Conservation (phyloP, 2,113 vertebrate genomes). For the Antennarius striatus region DNA sequence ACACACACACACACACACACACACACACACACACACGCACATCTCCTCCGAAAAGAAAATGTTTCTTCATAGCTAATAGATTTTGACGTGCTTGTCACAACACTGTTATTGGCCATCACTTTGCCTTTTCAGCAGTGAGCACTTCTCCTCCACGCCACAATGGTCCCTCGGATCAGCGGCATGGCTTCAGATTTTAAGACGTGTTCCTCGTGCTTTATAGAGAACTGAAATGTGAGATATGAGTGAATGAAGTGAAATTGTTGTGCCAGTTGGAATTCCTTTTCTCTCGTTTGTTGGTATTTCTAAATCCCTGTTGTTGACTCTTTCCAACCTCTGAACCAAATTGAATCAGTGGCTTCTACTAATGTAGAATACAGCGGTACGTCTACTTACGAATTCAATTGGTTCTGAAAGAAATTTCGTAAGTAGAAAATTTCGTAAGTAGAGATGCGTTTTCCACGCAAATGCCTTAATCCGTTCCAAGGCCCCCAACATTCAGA, state of each 20-base stretch:
- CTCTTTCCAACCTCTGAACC: constrained; percentile 1
- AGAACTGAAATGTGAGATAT: constrained; percentile 29
- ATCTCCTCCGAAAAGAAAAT: constrained; percentile 64
- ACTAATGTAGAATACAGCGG: too few species aligned
- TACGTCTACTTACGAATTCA: too few species aligned
- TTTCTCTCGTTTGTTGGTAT: constrained; percentile 17
- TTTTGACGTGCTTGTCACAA: constrained; percentile 69
- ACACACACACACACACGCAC: not conserved
- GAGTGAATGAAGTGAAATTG: constrained; percentile 15
- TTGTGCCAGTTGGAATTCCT: not conserved
- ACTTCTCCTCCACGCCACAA: constrained; percentile 18
- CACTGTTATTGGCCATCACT: constrained; percentile 47
- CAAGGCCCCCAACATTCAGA: too few species aligned
- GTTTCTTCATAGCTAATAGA: constrained; percentile 61
- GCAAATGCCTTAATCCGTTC: too few species aligned
- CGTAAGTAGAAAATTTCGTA: too few species aligned
- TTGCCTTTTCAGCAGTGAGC: constrained; percentile 46
- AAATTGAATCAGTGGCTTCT: too few species aligned
- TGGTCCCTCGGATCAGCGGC: constrained; percentile 22
- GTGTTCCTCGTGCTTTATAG: constrained; percentile 13
- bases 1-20: constrained; percentile 1
- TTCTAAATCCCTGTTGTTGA: constrained; percentile 30
- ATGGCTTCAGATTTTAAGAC: constrained; percentile 31
- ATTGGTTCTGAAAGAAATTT: too few species aligned
- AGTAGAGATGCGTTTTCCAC: too few species aligned